Base-by-base conservation (phyloP, 2,888 invertebrate species). In the Brachycybe producta region DNA sequence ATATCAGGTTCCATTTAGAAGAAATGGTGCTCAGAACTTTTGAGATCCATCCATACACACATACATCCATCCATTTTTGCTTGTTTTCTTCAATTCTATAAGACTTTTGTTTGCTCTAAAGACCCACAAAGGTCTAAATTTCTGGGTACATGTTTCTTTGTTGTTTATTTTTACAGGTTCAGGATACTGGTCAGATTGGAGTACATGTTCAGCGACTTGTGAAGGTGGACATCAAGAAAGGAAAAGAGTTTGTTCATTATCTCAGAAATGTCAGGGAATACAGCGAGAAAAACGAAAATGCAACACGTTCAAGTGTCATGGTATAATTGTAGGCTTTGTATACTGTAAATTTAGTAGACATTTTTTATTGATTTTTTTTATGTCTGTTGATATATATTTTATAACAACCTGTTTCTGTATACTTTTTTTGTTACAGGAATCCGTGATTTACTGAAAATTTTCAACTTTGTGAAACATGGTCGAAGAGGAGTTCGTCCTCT, bases 171-270 rank as follows among this genome's bases (percentile, higher is more conserved):
- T 15, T 21, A 8, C 15, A 50, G 50, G 50, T 21, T 43, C 17
- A 17, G 26, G 36, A 23, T 26, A 35, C 15, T 52, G 52, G 52
- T 41, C 52, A 13, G 52, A 52, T 13, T 52, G 52, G 52, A 49
- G 52, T 35, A 34, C 47, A 21, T 52, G 52, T 28, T 32, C 41
- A 4, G 35, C 13, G 27, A 34, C 40, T 15, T 52, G 52, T 36
- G 52, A 42, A 15, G 32, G 41, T 23, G 48, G 48, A 5, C 15
- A 41, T 34, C 52, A 45, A 35, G 45, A 45, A 21, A 28, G 52
- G 40, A 15, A 23, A 13, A 49, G 42, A n/a, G 36, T 23, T 34
- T 50, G 50, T 30, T 23, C 34, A 11, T n/a, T 23, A 32, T 21
- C 19, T 3, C 28, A 49, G 23, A 27, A 27, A 35, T 49, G 49